These are phyloP conservation scores for Tenodera sinensis DNA, from an alignment of 2,888 invertebrate genomes.

Conservation along the genomic window DNA sequence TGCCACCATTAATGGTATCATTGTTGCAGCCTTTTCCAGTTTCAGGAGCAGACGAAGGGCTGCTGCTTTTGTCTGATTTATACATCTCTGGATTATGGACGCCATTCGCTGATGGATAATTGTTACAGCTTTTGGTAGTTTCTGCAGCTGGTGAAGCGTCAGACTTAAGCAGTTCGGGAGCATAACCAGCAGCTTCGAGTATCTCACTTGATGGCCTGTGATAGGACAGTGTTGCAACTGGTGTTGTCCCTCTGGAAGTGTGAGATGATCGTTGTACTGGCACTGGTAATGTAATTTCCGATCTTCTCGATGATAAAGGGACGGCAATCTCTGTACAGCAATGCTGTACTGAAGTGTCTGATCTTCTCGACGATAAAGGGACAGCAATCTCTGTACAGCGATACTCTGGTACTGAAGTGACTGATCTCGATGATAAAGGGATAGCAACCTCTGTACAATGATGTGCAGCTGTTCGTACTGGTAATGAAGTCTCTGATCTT, in stretches of 20 bases:
- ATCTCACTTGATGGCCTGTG: neutral
- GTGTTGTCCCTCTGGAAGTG: neutral
- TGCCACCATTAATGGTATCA: neutral
- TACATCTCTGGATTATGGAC: neutral
- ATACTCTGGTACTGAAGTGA: too few relatives aligned
- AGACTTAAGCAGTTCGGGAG: neutral
- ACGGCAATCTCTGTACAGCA: neutral
- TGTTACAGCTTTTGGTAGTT: neutral
- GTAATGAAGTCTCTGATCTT: neutral
- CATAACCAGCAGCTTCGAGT: neutral
- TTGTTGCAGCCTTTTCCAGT: neutral
- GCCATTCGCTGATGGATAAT: neutral
- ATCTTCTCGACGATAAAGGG: neutral
- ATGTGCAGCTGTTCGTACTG: neutral
- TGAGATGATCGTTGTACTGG: too few relatives aligned
- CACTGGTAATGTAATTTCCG: neutral
- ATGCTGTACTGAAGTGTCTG: neutral
- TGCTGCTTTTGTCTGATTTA: neutral
- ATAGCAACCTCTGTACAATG: too few relatives aligned
- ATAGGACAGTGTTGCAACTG: neutral
- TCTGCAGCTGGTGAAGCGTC: neutral
- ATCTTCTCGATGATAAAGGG: neutral
- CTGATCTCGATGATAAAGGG: too few relatives aligned
- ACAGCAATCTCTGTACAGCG: too few relatives aligned
- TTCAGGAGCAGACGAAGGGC: neutral